Evolutionary conservation across 2,888 invertebrate genomes (phyloP).

Genomic region (Cephus pulcher): DNA sequence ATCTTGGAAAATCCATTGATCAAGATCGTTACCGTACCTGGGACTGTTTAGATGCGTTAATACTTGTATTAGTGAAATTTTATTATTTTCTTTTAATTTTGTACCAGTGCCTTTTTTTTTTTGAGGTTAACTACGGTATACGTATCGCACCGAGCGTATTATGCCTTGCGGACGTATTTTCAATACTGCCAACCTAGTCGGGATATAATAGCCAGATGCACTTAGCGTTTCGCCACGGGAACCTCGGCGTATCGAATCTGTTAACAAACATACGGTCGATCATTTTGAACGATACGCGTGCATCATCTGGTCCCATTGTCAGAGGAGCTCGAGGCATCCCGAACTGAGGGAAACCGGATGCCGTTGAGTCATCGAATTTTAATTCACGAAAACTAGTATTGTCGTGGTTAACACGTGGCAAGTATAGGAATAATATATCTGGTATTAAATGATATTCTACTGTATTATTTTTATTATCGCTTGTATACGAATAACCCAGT

Average conservation of each 20-base stretch:
- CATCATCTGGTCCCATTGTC: constrained; percentile 34
- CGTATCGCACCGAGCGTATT: background rate
- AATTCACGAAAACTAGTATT: background rate
- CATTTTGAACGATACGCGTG: constrained; percentile 28
- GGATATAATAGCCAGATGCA: constrained; percentile 18
- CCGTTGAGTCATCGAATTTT: constrained; percentile 41
- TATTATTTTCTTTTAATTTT: background rate
- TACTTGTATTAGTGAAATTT: background rate
- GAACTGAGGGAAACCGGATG: constrained; percentile 33
- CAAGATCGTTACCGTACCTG: background rate
- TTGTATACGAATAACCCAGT: too few species aligned
- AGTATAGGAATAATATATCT: background rate
- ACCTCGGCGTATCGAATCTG: constrained; percentile 54
- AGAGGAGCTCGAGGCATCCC: constrained; percentile 25
- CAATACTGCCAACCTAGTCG: background rate
- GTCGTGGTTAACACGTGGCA: background rate
- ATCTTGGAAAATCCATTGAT: background rate
- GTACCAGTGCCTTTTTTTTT: background rate
- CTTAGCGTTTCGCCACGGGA: constrained; percentile 54
- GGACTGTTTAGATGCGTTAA: background rate
- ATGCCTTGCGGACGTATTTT: background rate
- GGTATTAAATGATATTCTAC: background rate
- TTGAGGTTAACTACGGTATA: background rate
- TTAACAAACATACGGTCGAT: constrained; percentile 52
- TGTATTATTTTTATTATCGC: too few species aligned